phyloP scores from a whole-genome alignment of 2,797 vertebrate genomes.

The Cyprinella venusta region DNA sequence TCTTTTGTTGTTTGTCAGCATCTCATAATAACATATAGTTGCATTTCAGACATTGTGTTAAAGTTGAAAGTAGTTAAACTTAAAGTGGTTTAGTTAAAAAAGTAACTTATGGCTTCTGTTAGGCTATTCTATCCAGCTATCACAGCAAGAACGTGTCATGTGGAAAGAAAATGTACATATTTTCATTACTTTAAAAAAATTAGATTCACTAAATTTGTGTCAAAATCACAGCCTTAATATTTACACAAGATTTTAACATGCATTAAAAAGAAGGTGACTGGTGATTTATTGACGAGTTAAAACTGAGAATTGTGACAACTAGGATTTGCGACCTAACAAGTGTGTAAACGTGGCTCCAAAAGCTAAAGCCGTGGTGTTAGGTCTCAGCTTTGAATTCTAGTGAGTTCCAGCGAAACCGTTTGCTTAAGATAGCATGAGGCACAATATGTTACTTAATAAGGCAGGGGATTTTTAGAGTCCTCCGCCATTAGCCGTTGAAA shows the following conservation, averaged over 20 bases:
- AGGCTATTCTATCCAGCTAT: neutral
- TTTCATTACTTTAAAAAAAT: neutral
- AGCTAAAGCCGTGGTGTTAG: neutral
- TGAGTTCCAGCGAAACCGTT: conserved; percentile 44
- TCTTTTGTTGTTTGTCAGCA: conserved; percentile 1
- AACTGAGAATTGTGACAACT: conserved; percentile 3
- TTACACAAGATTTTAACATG: neutral
- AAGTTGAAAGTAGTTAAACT: neutral
- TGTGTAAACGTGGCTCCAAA: conserved; percentile 7
- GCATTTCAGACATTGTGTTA: neutral
- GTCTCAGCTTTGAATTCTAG: conserved; percentile 30
- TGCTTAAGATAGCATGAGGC: conserved; percentile 51
- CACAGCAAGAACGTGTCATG: neutral
- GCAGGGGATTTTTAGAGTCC: conserved; percentile 56
- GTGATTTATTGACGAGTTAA: neutral
- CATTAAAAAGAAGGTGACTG: neutral
- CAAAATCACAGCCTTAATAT: neutral
- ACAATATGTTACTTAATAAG: conserved; percentile 64
- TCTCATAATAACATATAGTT: conserved; percentile 4
- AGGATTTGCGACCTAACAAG: conserved; percentile 9
- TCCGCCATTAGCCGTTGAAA: conserved; percentile 54
- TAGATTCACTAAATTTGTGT: neutral
- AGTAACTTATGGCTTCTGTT: neutral
- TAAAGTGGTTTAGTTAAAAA: neutral
- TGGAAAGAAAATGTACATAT: neutral